Conservation (phyloP, 2,888 invertebrate genomes). For the Boloria selene region DNA sequence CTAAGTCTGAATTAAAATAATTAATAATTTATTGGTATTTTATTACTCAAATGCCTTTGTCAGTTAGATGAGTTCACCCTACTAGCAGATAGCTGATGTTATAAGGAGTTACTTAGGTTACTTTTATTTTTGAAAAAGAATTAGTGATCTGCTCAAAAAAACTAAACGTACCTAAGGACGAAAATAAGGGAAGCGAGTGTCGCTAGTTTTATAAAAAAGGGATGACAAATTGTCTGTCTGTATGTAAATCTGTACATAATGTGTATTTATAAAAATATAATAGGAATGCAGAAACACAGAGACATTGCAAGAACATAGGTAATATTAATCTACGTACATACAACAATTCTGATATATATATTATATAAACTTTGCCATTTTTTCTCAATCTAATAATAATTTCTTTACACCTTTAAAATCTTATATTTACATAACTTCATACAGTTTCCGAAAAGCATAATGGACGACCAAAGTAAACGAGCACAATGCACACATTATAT, state of each 20-base stretch:
- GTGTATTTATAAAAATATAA: background rate
- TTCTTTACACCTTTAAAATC: slow-evolving; percentile 37
- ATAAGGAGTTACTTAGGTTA: too few relatives aligned
- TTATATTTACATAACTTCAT: slow-evolving; percentile 33
- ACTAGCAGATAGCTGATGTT: too few relatives aligned
- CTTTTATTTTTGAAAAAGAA: too few relatives aligned
- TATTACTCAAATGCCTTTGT: too few relatives aligned
- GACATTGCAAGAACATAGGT: slow-evolving; percentile 12
- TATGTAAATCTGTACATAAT: background rate
- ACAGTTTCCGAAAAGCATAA: slow-evolving; percentile 22
- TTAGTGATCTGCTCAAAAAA: too few relatives aligned
- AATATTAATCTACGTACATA: background rate
- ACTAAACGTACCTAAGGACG: too few relatives aligned
- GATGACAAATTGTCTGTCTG: slow-evolving; percentile 6
- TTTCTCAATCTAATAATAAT: slow-evolving; percentile 28
- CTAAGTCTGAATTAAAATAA: too few relatives aligned
- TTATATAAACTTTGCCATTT: slow-evolving; percentile 37
- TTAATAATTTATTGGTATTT: too few relatives aligned
- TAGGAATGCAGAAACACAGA: slow-evolving; percentile 6
- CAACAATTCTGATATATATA: background rate
- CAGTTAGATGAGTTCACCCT: too few relatives aligned
- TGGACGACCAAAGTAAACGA: slow-evolving; percentile 32
- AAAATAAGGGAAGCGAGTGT: too few relatives aligned
- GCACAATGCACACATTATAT: slow-evolving; percentile 6
- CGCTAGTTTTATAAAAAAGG: background rate